Conservation (phyloP, 2,113 vertebrate species). For the Arothron firmamentum region DNA sequence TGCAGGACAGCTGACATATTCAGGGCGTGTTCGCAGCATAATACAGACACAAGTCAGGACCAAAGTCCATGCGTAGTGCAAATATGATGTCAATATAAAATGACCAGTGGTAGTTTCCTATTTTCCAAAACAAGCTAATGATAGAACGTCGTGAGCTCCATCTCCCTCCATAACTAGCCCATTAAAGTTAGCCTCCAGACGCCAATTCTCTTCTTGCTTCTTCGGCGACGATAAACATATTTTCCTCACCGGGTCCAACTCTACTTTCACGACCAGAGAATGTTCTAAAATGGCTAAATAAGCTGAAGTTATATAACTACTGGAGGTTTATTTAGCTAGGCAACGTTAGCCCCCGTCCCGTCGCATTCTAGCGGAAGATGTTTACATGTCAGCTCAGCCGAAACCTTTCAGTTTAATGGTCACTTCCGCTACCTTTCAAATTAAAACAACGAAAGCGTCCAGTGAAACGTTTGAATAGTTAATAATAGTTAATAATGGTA, state of each 20-base stretch:
- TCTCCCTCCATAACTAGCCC: slow-evolving; percentile 48
- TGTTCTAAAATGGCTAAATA: neutral
- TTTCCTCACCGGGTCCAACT: neutral
- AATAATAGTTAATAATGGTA: too few species aligned
- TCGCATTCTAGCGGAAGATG: slow-evolving; percentile 37
- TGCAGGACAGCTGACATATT: slow-evolving; percentile 47
- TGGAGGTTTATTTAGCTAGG: neutral
- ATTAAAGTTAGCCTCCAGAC: slow-evolving; percentile 50
- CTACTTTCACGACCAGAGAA: slow-evolving; percentile 11
- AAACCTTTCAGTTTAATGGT: neutral
- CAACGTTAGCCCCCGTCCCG: slow-evolving; percentile 35
- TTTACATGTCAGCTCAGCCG: slow-evolving; percentile 19
- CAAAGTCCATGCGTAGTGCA: neutral
- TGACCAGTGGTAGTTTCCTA: too few species aligned
- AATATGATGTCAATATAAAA: too few species aligned
- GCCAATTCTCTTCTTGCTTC: slow-evolving; percentile 42
- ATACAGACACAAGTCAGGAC: slow-evolving; percentile 8
- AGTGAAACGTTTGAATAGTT: too few species aligned
- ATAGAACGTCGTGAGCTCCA: slow-evolving; percentile 22
- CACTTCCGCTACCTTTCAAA: slow-evolving; percentile 38
- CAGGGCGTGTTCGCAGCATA: slow-evolving; percentile 51
- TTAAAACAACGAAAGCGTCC: slow-evolving; percentile 4
- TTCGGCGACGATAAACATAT: slow-evolving; percentile 16
- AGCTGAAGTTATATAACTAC: neutral
- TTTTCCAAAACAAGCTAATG: neutral